Percentiles rank a stretch among this genome's conserved stretches.
Evolutionary conservation across 2,888 invertebrate genomes (phyloP).

Genomic region (Empis livida): DNA sequence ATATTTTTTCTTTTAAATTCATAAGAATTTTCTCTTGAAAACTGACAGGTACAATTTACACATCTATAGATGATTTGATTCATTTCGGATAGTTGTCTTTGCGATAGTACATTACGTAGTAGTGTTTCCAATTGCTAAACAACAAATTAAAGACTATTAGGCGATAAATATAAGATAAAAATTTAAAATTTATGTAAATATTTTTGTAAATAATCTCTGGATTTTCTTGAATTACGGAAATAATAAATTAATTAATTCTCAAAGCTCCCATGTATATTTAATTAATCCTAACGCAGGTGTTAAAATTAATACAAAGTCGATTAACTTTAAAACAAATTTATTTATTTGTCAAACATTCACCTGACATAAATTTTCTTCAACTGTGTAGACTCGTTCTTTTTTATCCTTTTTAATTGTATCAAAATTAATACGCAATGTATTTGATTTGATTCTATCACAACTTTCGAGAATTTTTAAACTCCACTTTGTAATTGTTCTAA

Average conservation of each 20-base stretch:
- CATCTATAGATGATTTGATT: conserved; percentile 43
- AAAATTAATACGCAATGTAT: conserved; percentile 44
- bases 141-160: neutral
- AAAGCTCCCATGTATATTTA: no score
- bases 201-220: no score
- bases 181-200: neutral
- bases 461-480: conserved; percentile 39
- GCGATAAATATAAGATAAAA: neutral
- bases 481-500: conserved; percentile 38
- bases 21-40: conserved; percentile 38
- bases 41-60: conserved; percentile 49
- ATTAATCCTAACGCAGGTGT: no score
- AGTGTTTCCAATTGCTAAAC: conserved; percentile 37
- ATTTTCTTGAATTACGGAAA: no score
- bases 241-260: no score
- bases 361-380: conserved; percentile 43
- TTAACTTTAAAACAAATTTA: no score
- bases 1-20: conserved; percentile 14
- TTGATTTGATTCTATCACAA: conserved; percentile 37
- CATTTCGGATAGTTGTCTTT: conserved; percentile 37
- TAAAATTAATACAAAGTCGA: no score
- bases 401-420: conserved; percentile 47
- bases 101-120: conserved; percentile 36
- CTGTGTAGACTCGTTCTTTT: conserved; percentile 43
- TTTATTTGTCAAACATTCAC: conserved; percentile 22